Conservation (phyloP, 2,888 invertebrate species). For the Volucella inflata region DNA sequence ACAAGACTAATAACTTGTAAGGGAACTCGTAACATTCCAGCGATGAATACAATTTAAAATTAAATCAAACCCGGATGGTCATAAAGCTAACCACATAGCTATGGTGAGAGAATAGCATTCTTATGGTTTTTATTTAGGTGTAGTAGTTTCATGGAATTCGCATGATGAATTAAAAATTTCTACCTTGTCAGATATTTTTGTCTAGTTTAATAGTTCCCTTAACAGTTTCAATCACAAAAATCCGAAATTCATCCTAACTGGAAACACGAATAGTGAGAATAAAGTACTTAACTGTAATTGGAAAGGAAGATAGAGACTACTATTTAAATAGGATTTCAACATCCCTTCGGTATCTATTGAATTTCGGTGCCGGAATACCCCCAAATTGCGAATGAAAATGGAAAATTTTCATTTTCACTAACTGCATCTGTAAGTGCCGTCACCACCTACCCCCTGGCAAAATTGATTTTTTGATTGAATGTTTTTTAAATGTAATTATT, state of each 20-base stretch:
- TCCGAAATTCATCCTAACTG: too few relatives aligned
- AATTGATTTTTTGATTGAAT: constrained; percentile 69
- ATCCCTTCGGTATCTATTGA: background rate
- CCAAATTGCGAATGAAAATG: constrained; percentile 60
- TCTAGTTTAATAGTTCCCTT: too few relatives aligned
- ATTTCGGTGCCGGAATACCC: constrained; percentile 41
- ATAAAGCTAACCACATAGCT: constrained; percentile 16
- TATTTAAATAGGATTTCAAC: too few relatives aligned
- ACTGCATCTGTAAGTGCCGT: background rate
- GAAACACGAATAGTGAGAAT: too few relatives aligned
- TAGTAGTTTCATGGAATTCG: constrained; percentile 34
- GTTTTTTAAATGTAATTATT: constrained; percentile 71
- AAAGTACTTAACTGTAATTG: too few relatives aligned
- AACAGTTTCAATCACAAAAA: too few relatives aligned
- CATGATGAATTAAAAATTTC: background rate
- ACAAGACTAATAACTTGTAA: too few relatives aligned
- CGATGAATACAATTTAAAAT: background rate
- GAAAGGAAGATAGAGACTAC: too few relatives aligned
- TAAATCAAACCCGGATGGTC: background rate
- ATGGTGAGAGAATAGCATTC: constrained; percentile 33
- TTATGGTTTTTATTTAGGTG: constrained; percentile 49
- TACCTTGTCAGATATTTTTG: too few relatives aligned
- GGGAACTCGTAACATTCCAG: too few relatives aligned
- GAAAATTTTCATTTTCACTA: constrained; percentile 51
- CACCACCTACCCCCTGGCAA: constrained; percentile 22